Base-by-base conservation (phyloP, 92 coral and sea anemone species). In the Parazoanthus darwini region DNA sequence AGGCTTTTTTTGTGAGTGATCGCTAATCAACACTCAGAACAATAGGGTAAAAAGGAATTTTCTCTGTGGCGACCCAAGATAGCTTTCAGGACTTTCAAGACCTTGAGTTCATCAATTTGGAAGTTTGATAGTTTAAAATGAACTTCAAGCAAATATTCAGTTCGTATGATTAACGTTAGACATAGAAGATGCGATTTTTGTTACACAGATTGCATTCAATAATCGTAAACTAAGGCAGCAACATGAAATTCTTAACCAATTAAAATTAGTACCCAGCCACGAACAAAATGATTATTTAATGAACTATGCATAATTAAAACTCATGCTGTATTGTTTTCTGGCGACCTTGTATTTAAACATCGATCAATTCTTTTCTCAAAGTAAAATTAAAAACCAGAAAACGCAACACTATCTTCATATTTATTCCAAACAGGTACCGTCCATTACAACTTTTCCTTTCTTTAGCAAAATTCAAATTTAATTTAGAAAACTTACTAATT, bases 201-300 rank as follows among this genome's bases (percentile, higher is more conserved):
- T 63, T 63, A 73, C 77, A 73, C 77, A 35, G 77, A 73, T 11
- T 73, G 15, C 77, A 10, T 15, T 73, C 77, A 33, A 29, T 36
- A 35, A 35, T 14, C 3, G 13, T 71, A 71, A 71, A 71, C 66
- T 58, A 15, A 63, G 4, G 22, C 22, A 5, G 70, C n/a, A 63
- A 20, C n/a, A 63, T n/a, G 22, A 54, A 80, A 80, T 33, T 51
- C 42, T 29, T n/a, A 80, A 80, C 85, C 50, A 80, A 80, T 80
- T 58, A 80, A n/a, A 36, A 79, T 77, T 79, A 37, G 82, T 22
- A 78, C 66, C 37, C 59, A n/a, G 65, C 59, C 15, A 58, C 71
- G 65, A 8, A 11, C 36, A 26, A 56, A 35, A 80, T 58, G 46
- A 80, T 56, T 26, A 33, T 26, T 54, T 3, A 7, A n/a, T 43